Evolutionary conservation across 2,113 vertebrate species (phyloP), one percentile per base, ranked within the genome.

Genomic region (Oreocharis arfaki): DNA sequence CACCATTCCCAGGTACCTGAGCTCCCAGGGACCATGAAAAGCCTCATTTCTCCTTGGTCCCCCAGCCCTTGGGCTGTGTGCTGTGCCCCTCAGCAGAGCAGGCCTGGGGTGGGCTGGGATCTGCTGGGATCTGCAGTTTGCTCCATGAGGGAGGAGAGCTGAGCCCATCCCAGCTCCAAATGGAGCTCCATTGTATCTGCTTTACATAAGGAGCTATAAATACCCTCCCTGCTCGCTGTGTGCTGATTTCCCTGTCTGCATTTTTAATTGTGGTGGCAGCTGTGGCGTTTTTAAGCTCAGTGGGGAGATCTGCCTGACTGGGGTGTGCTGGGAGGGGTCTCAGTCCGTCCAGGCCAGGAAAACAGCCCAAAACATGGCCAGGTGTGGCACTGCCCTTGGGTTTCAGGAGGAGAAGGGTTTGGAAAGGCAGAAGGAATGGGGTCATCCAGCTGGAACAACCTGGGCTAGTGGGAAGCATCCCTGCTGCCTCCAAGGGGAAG

Each of bases 261-360:
- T 52, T 76, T 89, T 68, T 16, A 79, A 60, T 95, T 76, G 71
- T 77, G 70, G 65, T 75, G 74, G 77, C 96, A 96, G 95, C 84
- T 85, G 81, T 2, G 27, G 65, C 19, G 24, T 42, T 93, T 87
- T 70, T 5, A 39, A 71, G 69, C 60, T 67, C 42, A 6, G 1
- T 39, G 60, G 74, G 59, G 77, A 81, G 69, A 75, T 84, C 42
- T 50, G 4, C 60, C 55, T 84, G 90, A 7, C 28, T 49, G 87
- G 69, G 50, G 28, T 1, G 8, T 63, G 55, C 68, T 70, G 81
- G 49, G 30, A 81, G 33, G 30, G 41, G 30, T 32, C 49, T 55
- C 77, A 63, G 37, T 10, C 7, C 4, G 26, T 42, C 57, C 71
- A 21, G 47, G 55, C 18, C 19, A 8, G 24, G 37, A 20, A 75